These are phyloP conservation scores for Palythoa caribaeorum DNA, from an alignment of 92 coral and sea anemone species.

Conservation along the genomic window DNA sequence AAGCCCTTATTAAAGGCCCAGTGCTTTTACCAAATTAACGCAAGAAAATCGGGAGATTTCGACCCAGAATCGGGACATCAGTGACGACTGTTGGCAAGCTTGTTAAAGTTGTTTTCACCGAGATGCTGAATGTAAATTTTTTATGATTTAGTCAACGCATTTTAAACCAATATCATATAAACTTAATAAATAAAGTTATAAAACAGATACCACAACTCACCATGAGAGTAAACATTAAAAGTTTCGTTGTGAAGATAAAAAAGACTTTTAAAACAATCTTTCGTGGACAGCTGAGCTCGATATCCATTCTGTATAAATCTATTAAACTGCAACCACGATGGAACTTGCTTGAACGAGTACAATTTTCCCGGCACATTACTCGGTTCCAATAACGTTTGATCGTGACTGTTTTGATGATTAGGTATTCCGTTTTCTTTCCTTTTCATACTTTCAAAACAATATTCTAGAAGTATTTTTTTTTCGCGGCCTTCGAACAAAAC, in stretches of 20 bases:
- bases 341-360: constrained; percentile 62
- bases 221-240: constrained; percentile 88
- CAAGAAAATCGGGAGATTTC: too few species aligned
- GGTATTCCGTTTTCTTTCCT: constrained; percentile 37
- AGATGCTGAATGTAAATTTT: too few species aligned
- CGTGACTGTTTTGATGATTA: background rate
- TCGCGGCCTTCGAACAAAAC: constrained; percentile 6
- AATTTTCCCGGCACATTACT: constrained; percentile 39
- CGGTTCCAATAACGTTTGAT: constrained; percentile 15
- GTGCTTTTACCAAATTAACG: too few species aligned
- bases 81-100: too few species aligned
- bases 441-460: constrained; percentile 39
- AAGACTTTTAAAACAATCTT: constrained; percentile 84
- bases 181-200: too few species aligned
- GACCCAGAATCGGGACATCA: too few species aligned
- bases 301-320: constrained; percentile 81
- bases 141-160: too few species aligned
- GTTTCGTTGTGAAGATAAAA: constrained; percentile 93
- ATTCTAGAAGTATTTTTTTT: background rate
- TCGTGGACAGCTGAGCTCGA: constrained; percentile 71
- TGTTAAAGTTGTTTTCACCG: too few species aligned
- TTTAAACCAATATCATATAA: too few species aligned
- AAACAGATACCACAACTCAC: constrained; percentile 59
- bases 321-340: constrained; percentile 90
- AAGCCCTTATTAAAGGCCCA: too few species aligned